Evolutionary conservation across 1,140 invertebrate species (phyloP), one percentile per base, ranked within the genome.

Genomic region (Microplitis mediator): DNA sequence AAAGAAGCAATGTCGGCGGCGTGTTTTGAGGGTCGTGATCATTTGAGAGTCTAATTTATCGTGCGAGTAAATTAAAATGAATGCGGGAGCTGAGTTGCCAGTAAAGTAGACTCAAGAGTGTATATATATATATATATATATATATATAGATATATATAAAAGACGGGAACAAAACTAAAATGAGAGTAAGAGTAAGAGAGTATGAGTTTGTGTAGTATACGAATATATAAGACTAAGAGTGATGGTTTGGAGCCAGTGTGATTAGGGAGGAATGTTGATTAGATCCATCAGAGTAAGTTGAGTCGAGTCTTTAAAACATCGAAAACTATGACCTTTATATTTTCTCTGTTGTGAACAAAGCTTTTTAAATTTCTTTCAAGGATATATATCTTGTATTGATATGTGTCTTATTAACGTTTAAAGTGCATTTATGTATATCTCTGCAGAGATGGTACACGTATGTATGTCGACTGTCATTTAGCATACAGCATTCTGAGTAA

Each of bases 231-330:
- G 39, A 9, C 39, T 36, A 36, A 35, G 60, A 69, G 62, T 80
- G 75, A 69, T 64, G 76, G 50, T 50, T 56, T 34, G 64, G 68
- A 71, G 75, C 74, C 74, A 76, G 78, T 74, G 78, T 78, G 81
- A 82, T 85, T 83, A 85, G 82, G 78, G 78, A 79, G 79, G 78
- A 83, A 83, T 83, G 78, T 81, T 83, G 81, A 86, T 87, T 86
- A 86, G 85, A 86, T 86, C 81, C 85, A 86, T 86, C 84, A 86
- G 83, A 45, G 6, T 45, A 45, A 45, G 6, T 3, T 9, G 39
- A 45, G 11, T 45, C 39, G 11, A 11, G 39, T 11, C 39, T 11
- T 45, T 45, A 9, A 45, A 45, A 45, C 11, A 11, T 45, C 81
- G 31, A 54, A 56, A 8, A 23, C 31, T 23, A 23, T 23, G 23